Base-by-base conservation (phyloP, 1,140 invertebrate genomes). In the Atta colombica region DNA sequence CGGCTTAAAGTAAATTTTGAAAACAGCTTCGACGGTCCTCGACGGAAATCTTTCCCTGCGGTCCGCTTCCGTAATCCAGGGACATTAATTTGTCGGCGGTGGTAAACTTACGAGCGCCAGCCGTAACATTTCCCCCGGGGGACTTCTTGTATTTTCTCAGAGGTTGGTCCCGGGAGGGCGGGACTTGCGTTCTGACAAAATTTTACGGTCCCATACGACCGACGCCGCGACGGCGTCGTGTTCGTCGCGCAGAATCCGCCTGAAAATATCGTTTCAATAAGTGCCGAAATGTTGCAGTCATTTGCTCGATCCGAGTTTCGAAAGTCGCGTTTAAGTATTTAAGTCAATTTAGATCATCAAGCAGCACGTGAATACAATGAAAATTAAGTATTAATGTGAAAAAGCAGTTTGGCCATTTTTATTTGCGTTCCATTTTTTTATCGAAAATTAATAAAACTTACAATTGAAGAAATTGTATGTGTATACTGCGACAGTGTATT, bases 71-170 rank as follows among this genome's bases (percentile, higher is more conserved):
- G 85, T 92, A 91, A 92, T 92, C 91, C 91, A 81, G 78, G 85
- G 81, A 89, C 91, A 92, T 92, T 91, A 92, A 92, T 92, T 92
- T 89, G 90, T 91, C 87, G 89, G 72, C 81, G 90, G 74, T 65
- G 71, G 85, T 89, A 90, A 82, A 85, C 88, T 90, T 91, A 87
- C 81, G 87, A 87, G 74, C 86, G 82, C 88, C 88, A 86, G 77
- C 75, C 85, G 12, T 86, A 61, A 74, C 87, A 72, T 74, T 87
- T 65, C 65, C 78, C 60, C 74, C 89, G 35, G 51, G 87, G 88
- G 87, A 74, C 69, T 87, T 74, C 35, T 87, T 91, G 88, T 92
- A 91, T 92, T 92, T 92, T 92, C 91, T 92, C 88, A 92, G 65
- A 45, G 91, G 91, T 91, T 88, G 86, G 45, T 71, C 72, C 82